Conservation (phyloP, 1,140 invertebrate genomes). For the Bombus cullumanus region DNA sequence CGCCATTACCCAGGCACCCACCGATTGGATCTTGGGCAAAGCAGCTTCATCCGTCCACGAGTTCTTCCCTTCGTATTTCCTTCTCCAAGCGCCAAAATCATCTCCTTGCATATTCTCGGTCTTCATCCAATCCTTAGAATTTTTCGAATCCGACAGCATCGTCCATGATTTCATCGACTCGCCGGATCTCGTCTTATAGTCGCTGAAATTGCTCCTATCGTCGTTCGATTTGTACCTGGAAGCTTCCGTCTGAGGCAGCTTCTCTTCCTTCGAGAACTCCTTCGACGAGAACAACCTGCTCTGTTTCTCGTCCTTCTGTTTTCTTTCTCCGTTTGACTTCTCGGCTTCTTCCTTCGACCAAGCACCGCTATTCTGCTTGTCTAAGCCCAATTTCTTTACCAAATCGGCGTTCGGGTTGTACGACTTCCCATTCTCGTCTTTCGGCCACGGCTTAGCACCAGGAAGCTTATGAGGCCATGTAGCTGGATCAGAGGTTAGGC, state of each 20-base stretch:
- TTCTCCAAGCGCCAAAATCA: conserved; percentile 2
- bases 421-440: conserved; percentile 77
- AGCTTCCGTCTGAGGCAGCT: conserved; percentile 25
- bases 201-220: conserved; percentile 24
- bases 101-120: neutral
- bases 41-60: conserved; percentile 15
- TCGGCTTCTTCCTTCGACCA: conserved; percentile 29
- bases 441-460: conserved; percentile 77
- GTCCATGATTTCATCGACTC: conserved; percentile 26
- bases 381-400: conserved; percentile 74
- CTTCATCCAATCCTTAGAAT: conserved; percentile 33
- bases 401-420: conserved; percentile 79
- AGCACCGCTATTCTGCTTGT: conserved; percentile 64
- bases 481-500: conserved; percentile 77
- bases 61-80: conserved; percentile 15
- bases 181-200: neutral
- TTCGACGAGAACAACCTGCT: neutral
- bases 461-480: conserved; percentile 78
- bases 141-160: neutral
- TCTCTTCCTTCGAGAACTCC: conserved; percentile 15
- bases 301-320: conserved; percentile 33
- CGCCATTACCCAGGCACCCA: conserved; percentile 66
- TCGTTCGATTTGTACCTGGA: conserved; percentile 30
- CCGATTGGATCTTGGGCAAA: conserved; percentile 63
- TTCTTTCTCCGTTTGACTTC: conserved; percentile 14